These are phyloP conservation scores for Drosophila glabriapex DNA, from an alignment of 2,888 invertebrate genomes.

Conservation along the genomic window DNA sequence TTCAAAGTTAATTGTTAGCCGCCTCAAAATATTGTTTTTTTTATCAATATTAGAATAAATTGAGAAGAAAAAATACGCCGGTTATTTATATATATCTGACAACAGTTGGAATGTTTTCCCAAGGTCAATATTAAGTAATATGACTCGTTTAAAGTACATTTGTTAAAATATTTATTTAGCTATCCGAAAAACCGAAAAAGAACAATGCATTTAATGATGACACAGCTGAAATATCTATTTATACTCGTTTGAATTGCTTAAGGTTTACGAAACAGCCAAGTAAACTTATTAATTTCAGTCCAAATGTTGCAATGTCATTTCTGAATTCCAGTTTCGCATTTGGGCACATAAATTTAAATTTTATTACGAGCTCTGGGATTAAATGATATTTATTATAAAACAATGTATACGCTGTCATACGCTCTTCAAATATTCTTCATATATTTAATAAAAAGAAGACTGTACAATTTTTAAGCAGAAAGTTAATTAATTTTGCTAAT, in stretches of 20 bases:
- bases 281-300: neutral
- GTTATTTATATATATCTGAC: neutral
- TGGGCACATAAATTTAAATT: neutral
- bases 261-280: neutral
- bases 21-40: neutral
- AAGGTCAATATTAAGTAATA: constrained; percentile 15
- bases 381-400: neutral
- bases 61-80: neutral
- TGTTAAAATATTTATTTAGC: constrained; percentile 19
- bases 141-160: constrained; percentile 18
- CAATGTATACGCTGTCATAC: neutral
- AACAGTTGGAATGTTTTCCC: neutral
- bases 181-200: neutral
- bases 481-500: neutral
- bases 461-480: neutral
- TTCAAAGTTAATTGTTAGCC: neutral
- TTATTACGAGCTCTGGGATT: neutral
- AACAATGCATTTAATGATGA: constrained; percentile 8
- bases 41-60: neutral
- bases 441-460: neutral
- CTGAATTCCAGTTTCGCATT: neutral
- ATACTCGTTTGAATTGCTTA: neutral
- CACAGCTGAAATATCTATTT: constrained; percentile 12
- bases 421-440: neutral
- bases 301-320: neutral